These are phyloP conservation scores for rat (Rattus norvegicus) DNA, from an alignment of 2,113 vertebrate genomes.

Conservation along the genomic window GRCr8 NC_086022.1:130943001-130943500, in stretches of 20 bases:
- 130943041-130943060: neutral
- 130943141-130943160: too few species aligned
- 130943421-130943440: slow-evolving; percentile 52
- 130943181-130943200: too few species aligned
- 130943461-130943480: slow-evolving; percentile 35
- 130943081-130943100: slow-evolving; percentile 32
- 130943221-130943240: slow-evolving; percentile 60
- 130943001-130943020: neutral
- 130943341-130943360: slow-evolving; percentile 49
- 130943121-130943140: slow-evolving; percentile 18
- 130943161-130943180: too few species aligned
- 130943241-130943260: slow-evolving; percentile 25
- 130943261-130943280: neutral
- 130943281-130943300: slow-evolving; percentile 6
- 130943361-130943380: neutral
- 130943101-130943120: slow-evolving; percentile 19
- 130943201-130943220: slow-evolving; percentile 9
- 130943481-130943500: slow-evolving; percentile 28
- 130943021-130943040: neutral
- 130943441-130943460: slow-evolving; percentile 16
- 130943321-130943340: slow-evolving; percentile 56
- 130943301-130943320: slow-evolving; percentile 70
- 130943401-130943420: slow-evolving; percentile 6
- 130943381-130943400: neutral
- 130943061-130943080: slow-evolving; percentile 17